Evolutionary conservation across 2,797 vertebrate species (phyloP).

Genomic region (Propithecus deckenii): DNA sequence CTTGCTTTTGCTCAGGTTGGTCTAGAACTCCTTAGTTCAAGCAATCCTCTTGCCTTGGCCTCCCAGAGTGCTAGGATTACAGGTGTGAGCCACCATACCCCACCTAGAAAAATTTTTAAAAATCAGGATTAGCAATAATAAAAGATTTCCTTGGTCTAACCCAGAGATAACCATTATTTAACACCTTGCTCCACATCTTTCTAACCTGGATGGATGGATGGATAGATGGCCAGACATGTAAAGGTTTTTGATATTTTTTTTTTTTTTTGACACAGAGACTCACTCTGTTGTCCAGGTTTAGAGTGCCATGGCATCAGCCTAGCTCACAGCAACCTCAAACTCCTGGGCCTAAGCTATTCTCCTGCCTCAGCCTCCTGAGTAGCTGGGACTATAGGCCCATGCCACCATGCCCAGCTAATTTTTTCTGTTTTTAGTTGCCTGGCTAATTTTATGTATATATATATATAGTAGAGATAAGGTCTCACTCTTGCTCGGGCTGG

Average conservation of each 20-base stretch:
- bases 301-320: too few relatives aligned
- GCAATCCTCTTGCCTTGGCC: background rate
- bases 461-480: too few relatives aligned
- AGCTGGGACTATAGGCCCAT: too few relatives aligned
- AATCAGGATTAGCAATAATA: background rate
- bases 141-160: background rate
- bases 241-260: too few relatives aligned
- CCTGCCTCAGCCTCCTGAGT: too few relatives aligned
- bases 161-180: background rate
- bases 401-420: too few relatives aligned
- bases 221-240: background rate
- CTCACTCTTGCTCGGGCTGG: too few relatives aligned
- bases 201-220: background rate
- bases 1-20: background rate
- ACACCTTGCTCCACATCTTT: background rate
- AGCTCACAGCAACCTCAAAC: too few relatives aligned
- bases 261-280: background rate
- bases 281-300: background rate
- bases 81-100: background rate
- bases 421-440: too few relatives aligned
- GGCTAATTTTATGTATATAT: too few relatives aligned
- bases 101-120: background rate
- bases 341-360: too few relatives aligned
- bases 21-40: background rate
- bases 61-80: background rate